Conservation (phyloP, 1,140 invertebrate species). For the Formica exsecta region DNA sequence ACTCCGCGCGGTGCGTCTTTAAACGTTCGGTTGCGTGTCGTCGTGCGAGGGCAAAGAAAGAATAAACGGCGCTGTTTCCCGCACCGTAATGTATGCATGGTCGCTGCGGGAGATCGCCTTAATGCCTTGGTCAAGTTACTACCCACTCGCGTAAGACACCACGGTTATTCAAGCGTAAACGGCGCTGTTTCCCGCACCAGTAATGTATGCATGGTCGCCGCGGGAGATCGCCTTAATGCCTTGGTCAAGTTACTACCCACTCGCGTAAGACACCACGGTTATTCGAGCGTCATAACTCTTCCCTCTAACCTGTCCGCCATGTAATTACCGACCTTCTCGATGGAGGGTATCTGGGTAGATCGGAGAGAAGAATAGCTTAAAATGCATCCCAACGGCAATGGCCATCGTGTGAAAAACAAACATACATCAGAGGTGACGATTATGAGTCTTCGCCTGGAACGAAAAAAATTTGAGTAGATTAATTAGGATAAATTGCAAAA, state of each 20-base stretch:
- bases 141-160: constrained; percentile 76
- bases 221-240: constrained; percentile 78
- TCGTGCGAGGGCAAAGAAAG: constrained; percentile 42
- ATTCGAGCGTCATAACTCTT: constrained; percentile 78
- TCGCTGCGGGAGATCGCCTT: constrained; percentile 78
- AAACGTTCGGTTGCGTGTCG: constrained; percentile 48
- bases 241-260: constrained; percentile 76
- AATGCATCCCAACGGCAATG: constrained; percentile 18
- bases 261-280: constrained; percentile 74
- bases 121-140: constrained; percentile 77
- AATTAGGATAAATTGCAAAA: background rate
- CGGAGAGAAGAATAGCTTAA: constrained; percentile 37
- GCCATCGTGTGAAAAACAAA: constrained; percentile 52
- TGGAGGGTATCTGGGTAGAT: constrained; percentile 35
- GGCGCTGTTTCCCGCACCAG: constrained; percentile 26
- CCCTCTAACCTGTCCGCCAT: constrained; percentile 76
- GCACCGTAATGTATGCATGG: constrained; percentile 73
- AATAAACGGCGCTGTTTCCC: constrained; percentile 59
- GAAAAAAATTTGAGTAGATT: constrained; percentile 8
- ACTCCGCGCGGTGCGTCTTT: constrained; percentile 43
- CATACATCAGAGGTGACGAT: constrained; percentile 37
- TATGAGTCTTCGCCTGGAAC: background rate
- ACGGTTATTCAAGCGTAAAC: constrained; percentile 70
- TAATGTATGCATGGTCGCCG: constrained; percentile 78
- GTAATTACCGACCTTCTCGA: constrained; percentile 75